phyloP scores from a whole-genome alignment of 2,888 invertebrate species.

The Pseudolycoriella hygida region DNA sequence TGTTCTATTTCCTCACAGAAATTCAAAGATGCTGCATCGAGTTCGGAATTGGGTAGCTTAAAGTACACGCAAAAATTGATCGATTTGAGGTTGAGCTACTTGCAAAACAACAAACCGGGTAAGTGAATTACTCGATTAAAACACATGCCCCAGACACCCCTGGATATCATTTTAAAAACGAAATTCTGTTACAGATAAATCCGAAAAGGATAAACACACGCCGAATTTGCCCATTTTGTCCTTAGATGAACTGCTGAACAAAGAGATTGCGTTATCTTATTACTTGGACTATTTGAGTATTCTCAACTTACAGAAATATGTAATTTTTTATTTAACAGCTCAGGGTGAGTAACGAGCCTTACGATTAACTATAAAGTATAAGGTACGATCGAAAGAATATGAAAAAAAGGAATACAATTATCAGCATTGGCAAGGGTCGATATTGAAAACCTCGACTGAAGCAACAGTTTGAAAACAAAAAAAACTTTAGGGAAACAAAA shows the following conservation, averaged over 20 bases:
- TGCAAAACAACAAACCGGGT: conserved; percentile 12
- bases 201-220: conserved; percentile 4
- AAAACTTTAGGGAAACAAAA: no score
- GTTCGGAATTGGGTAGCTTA: conserved; percentile 13
- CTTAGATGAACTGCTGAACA: conserved; percentile 14
- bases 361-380: no score
- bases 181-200: neutral
- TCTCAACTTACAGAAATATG: conserved; percentile 15
- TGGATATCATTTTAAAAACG: no score
- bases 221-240: conserved; percentile 13
- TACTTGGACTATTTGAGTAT: conserved; percentile 15
- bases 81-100: conserved; percentile 13
- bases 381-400: neutral
- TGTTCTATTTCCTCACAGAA: conserved; percentile 9
- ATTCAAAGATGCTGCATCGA: conserved; percentile 10
- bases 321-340: conserved; percentile 15
- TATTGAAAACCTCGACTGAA: no score
- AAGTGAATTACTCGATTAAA: neutral
- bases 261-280: conserved; percentile 14
- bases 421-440: neutral
- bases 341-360: conserved; percentile 12
- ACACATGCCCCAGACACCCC: neutral
- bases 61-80: conserved; percentile 15
- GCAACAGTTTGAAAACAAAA: no score
- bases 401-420: neutral